Base-by-base conservation (phyloP, 1,140 invertebrate species). In the Venustaconcha ellipsiformis region DNA sequence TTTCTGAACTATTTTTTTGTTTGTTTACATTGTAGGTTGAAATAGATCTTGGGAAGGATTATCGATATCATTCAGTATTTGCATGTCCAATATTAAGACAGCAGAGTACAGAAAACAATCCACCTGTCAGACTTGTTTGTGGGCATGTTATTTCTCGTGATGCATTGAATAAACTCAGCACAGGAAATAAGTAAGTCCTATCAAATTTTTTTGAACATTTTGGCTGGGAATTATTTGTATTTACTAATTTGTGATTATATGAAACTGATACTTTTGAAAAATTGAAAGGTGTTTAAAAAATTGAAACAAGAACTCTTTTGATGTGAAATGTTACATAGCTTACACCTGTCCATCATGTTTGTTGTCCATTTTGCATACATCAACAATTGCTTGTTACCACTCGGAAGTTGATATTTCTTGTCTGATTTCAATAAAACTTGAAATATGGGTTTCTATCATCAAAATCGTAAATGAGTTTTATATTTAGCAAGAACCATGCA, bases 61-160 rank as follows among this genome's bases (percentile, higher is more conserved):
- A 94, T 81, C 93, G 95, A 80, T 99, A 97, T 89, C 98, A 99
- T 91, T 99, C 97, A 48, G 95, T 99, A 80, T 99, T 99, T 91
- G 97, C 98, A 15, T 99, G 98, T 91, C 98, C 98, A 18, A 99
- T 99, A 85, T 92, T 99, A 66, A 93, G 97, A 59, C 97, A 99
- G 90, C 98, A 99, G 90, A 97, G 96, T 66, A 96, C 96, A 15
- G 97, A 99, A 82, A 93, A 93, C 78, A 99, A 99, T 92, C 98
- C 98, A 72, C 98, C 98, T 18, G 98, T 99, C 95, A 93, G 96
- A 80, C 91, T 99, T 57, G 94, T 96, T 0, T 99, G 98, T 91
- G 98, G 98, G 30, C 98, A 99, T 92, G 98, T 99, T 62, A 99
- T 99, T 80, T 99, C 97, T 2, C 93, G 95, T 80, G 98, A 99